Evolutionary conservation across 2,888 invertebrate genomes (phyloP).

Genomic region (Deilephila porcellus): DNA sequence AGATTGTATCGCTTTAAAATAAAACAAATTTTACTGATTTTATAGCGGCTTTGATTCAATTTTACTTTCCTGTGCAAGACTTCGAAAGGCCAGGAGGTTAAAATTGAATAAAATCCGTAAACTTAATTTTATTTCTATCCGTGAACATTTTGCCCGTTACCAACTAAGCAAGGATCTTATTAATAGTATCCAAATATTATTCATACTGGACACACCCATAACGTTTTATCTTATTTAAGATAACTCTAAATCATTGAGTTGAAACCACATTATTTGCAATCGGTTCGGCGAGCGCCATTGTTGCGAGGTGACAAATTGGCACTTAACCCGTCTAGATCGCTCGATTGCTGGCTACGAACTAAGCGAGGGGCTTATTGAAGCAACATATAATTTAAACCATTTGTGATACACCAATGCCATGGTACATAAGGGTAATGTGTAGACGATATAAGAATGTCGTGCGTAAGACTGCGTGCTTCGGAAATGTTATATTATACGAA

Average conservation of each 20-base stretch:
- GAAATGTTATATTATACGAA: no score
- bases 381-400: neutral
- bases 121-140: no score
- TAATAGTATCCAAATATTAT: neutral
- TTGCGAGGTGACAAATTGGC: constrained; percentile 3
- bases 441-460: no score
- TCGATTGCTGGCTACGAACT: neutral
- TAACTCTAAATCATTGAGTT: constrained; percentile 11
- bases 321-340: constrained; percentile 9
- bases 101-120: no score
- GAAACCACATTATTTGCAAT: constrained; percentile 15
- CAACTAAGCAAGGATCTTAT: neutral
- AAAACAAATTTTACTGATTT: neutral
- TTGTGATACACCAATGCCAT: neutral
- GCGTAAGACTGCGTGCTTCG: no score
- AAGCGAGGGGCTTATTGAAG: neutral
- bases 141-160: no score
- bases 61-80: no score
- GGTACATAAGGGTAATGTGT: neutral
- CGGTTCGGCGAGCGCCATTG: neutral
- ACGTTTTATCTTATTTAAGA: neutral
- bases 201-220: neutral
- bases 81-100: no score
- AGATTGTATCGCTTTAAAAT: neutral
- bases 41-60: neutral